Conservation (phyloP, 2,888 invertebrate genomes). For the Salpingus planirostris region DNA sequence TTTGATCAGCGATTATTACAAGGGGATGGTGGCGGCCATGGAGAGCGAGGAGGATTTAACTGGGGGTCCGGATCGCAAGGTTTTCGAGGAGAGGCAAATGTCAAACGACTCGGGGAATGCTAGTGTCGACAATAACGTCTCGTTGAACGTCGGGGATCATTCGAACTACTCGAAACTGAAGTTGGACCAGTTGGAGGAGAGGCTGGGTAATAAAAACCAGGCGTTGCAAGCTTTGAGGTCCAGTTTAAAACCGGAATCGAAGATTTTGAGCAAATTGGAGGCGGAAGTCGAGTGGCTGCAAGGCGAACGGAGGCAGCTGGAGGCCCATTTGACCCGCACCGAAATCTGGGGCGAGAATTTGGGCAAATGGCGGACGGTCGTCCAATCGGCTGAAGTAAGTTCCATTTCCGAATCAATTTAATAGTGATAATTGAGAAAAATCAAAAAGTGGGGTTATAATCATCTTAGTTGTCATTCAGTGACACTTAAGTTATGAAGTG, state of each 20-base stretch:
- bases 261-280: constrained; percentile 68
- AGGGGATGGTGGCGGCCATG: constrained; percentile 58
- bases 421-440: no score
- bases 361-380: constrained; percentile 78
- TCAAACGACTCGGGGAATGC: constrained; percentile 49
- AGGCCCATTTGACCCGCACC: constrained; percentile 76
- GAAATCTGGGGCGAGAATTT: constrained; percentile 87
- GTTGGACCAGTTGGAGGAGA: constrained; percentile 74
- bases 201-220: constrained; percentile 74
- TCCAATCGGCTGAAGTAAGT: constrained; percentile 69
- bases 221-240: constrained; percentile 74
- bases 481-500: no score
- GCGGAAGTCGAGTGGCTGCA: constrained; percentile 77
- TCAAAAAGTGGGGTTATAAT: no score
- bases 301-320: constrained; percentile 69
- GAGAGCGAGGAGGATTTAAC: constrained; percentile 48
- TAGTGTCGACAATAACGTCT: constrained; percentile 42
- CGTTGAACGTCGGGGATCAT: constrained; percentile 66
- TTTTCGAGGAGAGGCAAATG: constrained; percentile 46
- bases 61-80: constrained; percentile 37
- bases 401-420: no score
- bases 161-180: constrained; percentile 75
- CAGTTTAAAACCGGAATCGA: constrained; percentile 77
- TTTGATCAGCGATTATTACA: constrained; percentile 77
- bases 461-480: no score